A percentile compares a stretch with the other conserved stretches of the same genome.
Conservation (phyloP, 1,140 invertebrate genomes). For the Conus betulinus region DNA sequence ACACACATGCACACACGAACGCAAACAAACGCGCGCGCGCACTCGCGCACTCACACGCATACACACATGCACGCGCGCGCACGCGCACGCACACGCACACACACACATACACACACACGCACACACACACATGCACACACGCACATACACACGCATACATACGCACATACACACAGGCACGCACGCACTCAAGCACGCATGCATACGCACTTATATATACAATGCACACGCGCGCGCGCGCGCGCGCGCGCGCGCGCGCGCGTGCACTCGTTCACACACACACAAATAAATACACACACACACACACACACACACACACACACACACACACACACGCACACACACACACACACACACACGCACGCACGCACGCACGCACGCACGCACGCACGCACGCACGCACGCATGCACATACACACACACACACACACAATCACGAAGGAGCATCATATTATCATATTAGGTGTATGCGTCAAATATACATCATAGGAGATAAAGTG, state of each 20-base stretch:
- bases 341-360: background rate
- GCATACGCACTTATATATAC: background rate
- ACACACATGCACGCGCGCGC: no score
- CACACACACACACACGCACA: background rate
- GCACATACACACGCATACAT: background rate
- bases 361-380: no score
- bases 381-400: no score
- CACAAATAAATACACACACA: background rate
- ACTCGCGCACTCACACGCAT: background rate
- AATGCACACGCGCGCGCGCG: no score
- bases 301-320: conserved; percentile 12
- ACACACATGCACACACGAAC: background rate
- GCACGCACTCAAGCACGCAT: background rate
- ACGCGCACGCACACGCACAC: no score
- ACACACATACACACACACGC: no score
- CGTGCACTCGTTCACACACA: no score
- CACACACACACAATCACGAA: background rate
- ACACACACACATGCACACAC: background rate
- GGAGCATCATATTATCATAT: no score
- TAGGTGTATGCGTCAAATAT: no score
- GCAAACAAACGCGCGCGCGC: no score
- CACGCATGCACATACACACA: background rate
- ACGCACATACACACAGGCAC: background rate
- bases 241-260: no score
- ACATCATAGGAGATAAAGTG: no score